Conservation (phyloP, 2,888 invertebrate genomes). For the Drosophila mimica region DNA sequence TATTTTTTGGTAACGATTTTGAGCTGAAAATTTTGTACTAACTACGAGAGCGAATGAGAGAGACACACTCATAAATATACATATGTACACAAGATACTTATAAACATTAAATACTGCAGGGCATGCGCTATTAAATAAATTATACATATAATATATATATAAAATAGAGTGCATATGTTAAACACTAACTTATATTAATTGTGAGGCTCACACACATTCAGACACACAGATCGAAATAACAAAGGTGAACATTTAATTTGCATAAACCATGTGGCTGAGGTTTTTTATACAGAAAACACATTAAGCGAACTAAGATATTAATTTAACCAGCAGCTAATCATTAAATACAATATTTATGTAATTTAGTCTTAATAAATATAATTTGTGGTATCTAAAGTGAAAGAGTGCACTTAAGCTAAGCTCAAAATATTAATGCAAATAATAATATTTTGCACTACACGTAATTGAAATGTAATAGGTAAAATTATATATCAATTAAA, state of each 20-base stretch:
- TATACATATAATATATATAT: background rate
- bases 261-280: slow-evolving; percentile 75
- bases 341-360: slow-evolving; percentile 7
- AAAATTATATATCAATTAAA: slow-evolving; percentile 22
- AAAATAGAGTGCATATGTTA: slow-evolving; percentile 7
- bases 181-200: slow-evolving; percentile 20
- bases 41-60: slow-evolving; percentile 36
- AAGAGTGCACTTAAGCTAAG: slow-evolving; percentile 10
- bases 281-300: slow-evolving; percentile 23
- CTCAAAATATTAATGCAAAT: slow-evolving; percentile 20
- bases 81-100: background rate
- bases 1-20: slow-evolving; percentile 82
- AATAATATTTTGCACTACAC: slow-evolving; percentile 15
- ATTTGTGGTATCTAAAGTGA: slow-evolving; percentile 14
- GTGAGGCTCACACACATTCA: slow-evolving; percentile 12
- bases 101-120: slow-evolving; percentile 1
- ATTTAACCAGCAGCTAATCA: slow-evolving; percentile 4
- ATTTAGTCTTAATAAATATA: background rate
- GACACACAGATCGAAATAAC: slow-evolving; percentile 4
- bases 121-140: slow-evolving; percentile 3
- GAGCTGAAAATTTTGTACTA: slow-evolving; percentile 66
- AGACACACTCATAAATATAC: slow-evolving; percentile 17
- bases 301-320: slow-evolving; percentile 8
- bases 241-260: slow-evolving; percentile 67
- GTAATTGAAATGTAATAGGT: slow-evolving; percentile 32